A percentile compares a stretch with the other conserved stretches of the same genome.
Conservation (phyloP, 2,888 invertebrate species). For the Lordiphosa fenestrarum region DNA sequence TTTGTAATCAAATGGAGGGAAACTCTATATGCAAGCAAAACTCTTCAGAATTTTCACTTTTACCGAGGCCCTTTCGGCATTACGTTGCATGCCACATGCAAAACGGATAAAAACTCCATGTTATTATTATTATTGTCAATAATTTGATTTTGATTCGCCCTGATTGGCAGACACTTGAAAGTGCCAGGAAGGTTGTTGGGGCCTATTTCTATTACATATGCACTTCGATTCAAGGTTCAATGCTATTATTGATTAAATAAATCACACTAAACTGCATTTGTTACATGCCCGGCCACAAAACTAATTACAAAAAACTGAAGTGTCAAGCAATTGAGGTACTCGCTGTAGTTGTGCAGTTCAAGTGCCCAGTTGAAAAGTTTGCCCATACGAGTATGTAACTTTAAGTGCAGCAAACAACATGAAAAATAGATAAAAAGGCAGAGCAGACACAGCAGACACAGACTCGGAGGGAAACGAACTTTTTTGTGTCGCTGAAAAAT, state of each 20-base stretch:
- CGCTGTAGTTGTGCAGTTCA: conserved; percentile 35
- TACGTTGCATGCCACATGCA: conserved; percentile 76
- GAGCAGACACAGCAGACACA: background rate
- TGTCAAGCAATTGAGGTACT: conserved; percentile 64
- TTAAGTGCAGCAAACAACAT: conserved; percentile 55
- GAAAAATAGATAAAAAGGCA: conserved; percentile 27
- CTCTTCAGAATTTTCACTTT: conserved; percentile 73
- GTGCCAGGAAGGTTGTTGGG: conserved; percentile 32
- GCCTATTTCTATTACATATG: conserved; percentile 42
- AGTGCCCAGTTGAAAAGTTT: conserved; percentile 65
- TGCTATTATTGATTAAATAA: conserved; percentile 17
- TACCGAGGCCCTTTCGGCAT: conserved; percentile 46
- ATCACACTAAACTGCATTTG: background rate
- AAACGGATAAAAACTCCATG: conserved; percentile 43
- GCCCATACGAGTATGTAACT: conserved; percentile 39
- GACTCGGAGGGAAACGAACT: conserved; percentile 27
- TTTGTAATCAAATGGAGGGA: conserved; percentile 62
- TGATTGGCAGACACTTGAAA: conserved; percentile 74
- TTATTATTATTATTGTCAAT: conserved; percentile 75
- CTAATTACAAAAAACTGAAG: conserved; percentile 66
- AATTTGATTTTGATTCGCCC: conserved; percentile 67
- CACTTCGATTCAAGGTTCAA: conserved; percentile 55
- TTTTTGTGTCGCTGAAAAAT: conserved; percentile 59
- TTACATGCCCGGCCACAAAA: conserved; percentile 37
- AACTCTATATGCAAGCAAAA: conserved; percentile 19